These are phyloP conservation scores for Ictalurus punctatus DNA, from an alignment of 2,113 vertebrate species.

Conservation along the genomic window DNA sequence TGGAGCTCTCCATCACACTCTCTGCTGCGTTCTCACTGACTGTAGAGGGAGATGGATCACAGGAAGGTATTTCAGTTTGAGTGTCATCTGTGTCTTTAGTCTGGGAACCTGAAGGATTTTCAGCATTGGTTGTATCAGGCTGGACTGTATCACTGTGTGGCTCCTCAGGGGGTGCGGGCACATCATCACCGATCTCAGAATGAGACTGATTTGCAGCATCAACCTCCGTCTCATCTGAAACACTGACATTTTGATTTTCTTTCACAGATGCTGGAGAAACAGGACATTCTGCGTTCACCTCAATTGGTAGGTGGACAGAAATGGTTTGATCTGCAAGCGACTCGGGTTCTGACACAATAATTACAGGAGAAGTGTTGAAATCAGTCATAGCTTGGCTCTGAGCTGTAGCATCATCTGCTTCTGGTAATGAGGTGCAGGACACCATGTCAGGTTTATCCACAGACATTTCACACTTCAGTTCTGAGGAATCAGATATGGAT, in stretches of 20 bases:
- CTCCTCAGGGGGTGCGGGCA: background rate
- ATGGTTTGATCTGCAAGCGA: conserved; percentile 16
- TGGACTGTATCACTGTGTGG: conserved; percentile 27
- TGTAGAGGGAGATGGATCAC: background rate
- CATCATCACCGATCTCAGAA: conserved; percentile 4
- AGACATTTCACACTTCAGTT: background rate
- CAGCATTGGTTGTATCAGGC: conserved; percentile 5
- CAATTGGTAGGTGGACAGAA: conserved; percentile 33
- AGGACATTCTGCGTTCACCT: background rate
- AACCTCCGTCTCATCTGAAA: background rate
- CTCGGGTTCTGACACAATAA: background rate
- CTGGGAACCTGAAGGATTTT: conserved; percentile 11
- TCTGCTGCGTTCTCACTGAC: conserved; percentile 6
- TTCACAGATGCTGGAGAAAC: background rate
- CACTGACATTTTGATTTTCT: background rate
- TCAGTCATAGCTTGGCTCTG: background rate
- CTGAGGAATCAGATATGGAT: background rate
- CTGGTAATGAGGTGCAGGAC: background rate
- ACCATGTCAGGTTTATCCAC: conserved; percentile 9
- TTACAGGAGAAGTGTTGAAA: background rate
- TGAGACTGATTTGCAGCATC: background rate
- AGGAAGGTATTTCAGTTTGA: background rate
- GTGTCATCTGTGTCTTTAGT: conserved; percentile 12
- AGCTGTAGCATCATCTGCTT: background rate
- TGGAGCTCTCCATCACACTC: background rate